Evolutionary conservation across 2,888 invertebrate species (phyloP).

Genomic region (Dascillus cervinus): DNA sequence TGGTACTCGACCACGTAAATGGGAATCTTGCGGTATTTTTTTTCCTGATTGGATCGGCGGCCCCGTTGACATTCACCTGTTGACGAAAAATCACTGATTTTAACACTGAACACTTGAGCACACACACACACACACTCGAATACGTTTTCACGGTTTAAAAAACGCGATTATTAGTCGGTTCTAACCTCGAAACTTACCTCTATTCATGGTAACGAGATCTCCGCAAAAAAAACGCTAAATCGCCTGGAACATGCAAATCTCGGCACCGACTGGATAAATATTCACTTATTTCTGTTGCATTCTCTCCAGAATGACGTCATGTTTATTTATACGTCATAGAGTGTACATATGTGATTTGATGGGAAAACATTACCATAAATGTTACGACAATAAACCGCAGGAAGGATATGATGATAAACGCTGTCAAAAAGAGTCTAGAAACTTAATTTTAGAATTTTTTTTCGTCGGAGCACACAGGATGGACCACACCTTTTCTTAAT

Average conservation of each 20-base stretch:
- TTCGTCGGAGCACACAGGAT: no score
- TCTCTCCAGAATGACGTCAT: slow-evolving; percentile 12
- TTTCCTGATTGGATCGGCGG: slow-evolving; percentile 24
- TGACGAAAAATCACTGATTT: slow-evolving; percentile 20
- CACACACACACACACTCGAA: slow-evolving; percentile 2
- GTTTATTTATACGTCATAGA: slow-evolving; percentile 13
- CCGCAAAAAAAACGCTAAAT: slow-evolving; percentile 1
- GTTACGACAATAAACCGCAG: background rate
- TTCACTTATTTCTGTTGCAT: slow-evolving; percentile 10
- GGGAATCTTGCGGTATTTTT: slow-evolving; percentile 59
- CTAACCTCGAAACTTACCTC: no score
- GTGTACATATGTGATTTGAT: slow-evolving; percentile 11
- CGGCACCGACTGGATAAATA: no score
- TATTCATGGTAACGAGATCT: no score
- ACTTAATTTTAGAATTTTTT: no score
- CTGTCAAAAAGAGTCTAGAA: no score
- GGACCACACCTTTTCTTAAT: no score
- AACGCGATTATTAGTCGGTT: no score
- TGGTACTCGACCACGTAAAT: slow-evolving; percentile 73
- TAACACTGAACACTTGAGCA: slow-evolving; percentile 6
- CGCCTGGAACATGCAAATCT: no score
- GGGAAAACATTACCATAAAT: background rate
- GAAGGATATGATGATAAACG: background rate
- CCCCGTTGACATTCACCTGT: slow-evolving; percentile 21
- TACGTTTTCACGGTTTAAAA: no score